A percentile compares a stretch with the other conserved stretches of the same genome.
Evolutionary conservation across 2,113 vertebrate genomes (phyloP).

Genomic region (Xyliphius kryptos): DNA sequence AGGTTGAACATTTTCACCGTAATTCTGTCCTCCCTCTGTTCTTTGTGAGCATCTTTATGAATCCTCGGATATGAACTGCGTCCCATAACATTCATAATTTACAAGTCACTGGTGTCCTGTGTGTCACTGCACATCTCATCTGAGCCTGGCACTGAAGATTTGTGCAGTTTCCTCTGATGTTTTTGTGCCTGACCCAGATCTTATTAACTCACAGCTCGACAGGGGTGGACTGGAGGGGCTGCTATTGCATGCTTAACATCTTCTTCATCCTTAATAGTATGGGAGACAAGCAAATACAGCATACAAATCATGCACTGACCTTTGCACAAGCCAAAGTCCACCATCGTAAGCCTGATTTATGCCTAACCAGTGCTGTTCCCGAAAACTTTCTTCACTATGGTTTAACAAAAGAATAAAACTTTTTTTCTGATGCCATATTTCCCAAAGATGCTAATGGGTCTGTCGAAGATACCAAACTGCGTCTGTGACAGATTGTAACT

Average conservation of each 20-base stretch:
- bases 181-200: constrained; percentile 60
- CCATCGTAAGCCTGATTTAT: constrained; percentile 29
- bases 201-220: constrained; percentile 35
- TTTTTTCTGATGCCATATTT: too few species aligned
- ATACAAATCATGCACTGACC: constrained; percentile 2
- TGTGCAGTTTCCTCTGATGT: constrained; percentile 42
- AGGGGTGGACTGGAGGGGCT: constrained; percentile 37
- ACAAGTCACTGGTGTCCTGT: constrained; percentile 49
- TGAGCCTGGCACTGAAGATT: constrained; percentile 45
- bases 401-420: too few species aligned
- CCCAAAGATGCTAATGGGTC: too few species aligned
- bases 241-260: constrained; percentile 41
- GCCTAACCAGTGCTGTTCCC: not conserved
- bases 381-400: constrained; percentile 2
- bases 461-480: too few species aligned
- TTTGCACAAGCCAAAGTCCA: not conserved
- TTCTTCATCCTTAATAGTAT: constrained; percentile 12
- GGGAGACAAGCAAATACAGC: constrained; percentile 9
- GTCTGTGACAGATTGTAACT: too few species aligned
- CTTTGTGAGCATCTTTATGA: constrained; percentile 28
- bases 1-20: not conserved
- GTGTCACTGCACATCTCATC: constrained; percentile 64
- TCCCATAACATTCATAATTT: constrained; percentile 66
- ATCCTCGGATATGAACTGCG: constrained; percentile 49
- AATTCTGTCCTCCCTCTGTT: constrained; percentile 5